Evolutionary conservation across 2,888 invertebrate species (phyloP).

Genomic region (Rhimphoctona megacephalus): DNA sequence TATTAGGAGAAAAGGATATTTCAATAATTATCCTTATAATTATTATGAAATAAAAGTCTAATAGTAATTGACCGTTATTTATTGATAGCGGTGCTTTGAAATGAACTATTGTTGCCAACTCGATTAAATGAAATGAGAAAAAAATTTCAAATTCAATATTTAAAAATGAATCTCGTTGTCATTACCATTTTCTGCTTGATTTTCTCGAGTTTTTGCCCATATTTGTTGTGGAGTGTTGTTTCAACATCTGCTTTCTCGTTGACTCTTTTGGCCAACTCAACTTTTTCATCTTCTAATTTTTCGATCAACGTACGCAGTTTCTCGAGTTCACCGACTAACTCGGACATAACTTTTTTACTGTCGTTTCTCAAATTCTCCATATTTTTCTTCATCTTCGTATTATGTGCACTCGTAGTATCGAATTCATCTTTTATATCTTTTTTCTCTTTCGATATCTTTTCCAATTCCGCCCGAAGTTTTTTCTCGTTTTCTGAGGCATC

Average conservation of each 20-base stretch:
- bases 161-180: slow-evolving; percentile 70
- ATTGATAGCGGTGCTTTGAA: too few species aligned
- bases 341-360: slow-evolving; percentile 72
- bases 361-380: slow-evolving; percentile 76
- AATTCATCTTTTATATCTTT: slow-evolving; percentile 77
- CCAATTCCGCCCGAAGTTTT: slow-evolving; percentile 73
- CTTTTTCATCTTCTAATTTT: slow-evolving; percentile 72
- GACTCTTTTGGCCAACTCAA: slow-evolving; percentile 74
- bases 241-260: slow-evolving; percentile 79
- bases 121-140: not conserved
- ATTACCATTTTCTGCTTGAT: slow-evolving; percentile 94
- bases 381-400: slow-evolving; percentile 78
- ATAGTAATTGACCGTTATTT: too few species aligned
- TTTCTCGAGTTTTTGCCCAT: slow-evolving; percentile 91
- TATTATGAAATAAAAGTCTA: too few species aligned
- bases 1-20: too few species aligned
- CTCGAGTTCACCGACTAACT: slow-evolving; percentile 61
- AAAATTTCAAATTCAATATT: not conserved
- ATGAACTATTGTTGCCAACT: not conserved
- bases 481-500: slow-evolving; percentile 72
- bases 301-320: slow-evolving; percentile 66
- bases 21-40: too few species aligned
- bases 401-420: slow-evolving; percentile 74
- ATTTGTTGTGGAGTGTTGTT: slow-evolving; percentile 88
- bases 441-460: slow-evolving; percentile 74